These are phyloP conservation scores for Brachystomella parvula DNA, from an alignment of 1,140 invertebrate genomes.

Conservation along the genomic window DNA sequence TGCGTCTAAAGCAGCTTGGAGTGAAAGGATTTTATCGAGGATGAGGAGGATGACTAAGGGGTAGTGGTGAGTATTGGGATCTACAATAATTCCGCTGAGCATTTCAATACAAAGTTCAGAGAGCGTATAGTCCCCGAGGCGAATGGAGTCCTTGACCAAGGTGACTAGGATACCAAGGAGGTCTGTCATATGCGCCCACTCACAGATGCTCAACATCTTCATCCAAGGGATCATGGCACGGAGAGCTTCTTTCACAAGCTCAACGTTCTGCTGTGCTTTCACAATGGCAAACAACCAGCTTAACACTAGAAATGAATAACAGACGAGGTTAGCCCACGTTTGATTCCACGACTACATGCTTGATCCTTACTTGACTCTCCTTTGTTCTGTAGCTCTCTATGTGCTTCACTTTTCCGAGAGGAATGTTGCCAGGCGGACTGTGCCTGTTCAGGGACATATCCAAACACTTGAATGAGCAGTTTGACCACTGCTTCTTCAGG, in stretches of 20 bases:
- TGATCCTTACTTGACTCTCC: constrained; percentile 30
- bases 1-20: constrained; percentile 27
- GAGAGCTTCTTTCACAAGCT: constrained; percentile 27
- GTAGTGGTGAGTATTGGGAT: constrained; percentile 31
- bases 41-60: constrained; percentile 26
- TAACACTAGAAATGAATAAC: constrained; percentile 30
- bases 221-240: constrained; percentile 35
- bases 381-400: constrained; percentile 31
- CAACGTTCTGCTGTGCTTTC: constrained; percentile 22
- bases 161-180: constrained; percentile 26
- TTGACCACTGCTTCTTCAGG: constrained; percentile 27
- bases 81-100: constrained; percentile 30
- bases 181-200: constrained; percentile 23
- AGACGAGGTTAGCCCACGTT: not conserved
- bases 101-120: constrained; percentile 30
- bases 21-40: constrained; percentile 31
- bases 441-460: constrained; percentile 34
- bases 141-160: constrained; percentile 16
- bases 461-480: constrained; percentile 34
- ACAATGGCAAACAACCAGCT: constrained; percentile 34
- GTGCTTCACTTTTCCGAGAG: constrained; percentile 22
- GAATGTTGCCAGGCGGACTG: constrained; percentile 32
- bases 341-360: not conserved
- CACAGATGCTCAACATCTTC: constrained; percentile 32
- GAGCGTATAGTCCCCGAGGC: constrained; percentile 25